Conservation (phyloP, 92 coral and sea anemone species). For the Actinostola sp. region DNA sequence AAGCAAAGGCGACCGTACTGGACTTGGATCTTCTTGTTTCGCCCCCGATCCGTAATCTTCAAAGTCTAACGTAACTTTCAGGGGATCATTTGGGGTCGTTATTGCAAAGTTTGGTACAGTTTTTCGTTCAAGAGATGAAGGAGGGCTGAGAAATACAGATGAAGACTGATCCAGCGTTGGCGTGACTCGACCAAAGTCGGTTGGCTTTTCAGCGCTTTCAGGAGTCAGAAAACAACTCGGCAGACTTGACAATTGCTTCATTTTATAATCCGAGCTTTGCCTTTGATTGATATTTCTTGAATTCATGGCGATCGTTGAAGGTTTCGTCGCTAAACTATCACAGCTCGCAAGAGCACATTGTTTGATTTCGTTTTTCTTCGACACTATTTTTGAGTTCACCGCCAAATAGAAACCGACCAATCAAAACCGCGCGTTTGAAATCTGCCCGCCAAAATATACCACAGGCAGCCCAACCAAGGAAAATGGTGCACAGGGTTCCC, state of each 20-base stretch:
- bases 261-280: conserved; percentile 4
- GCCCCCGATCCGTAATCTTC: conserved; percentile 29
- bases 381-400: conserved; percentile 44
- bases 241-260: conserved; percentile 17
- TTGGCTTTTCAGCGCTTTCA: conserved; percentile 56
- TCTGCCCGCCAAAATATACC: conserved; percentile 55
- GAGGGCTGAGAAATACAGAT: conserved; percentile 67
- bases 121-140: conserved; percentile 59
- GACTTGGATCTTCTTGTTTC: conserved; percentile 5
- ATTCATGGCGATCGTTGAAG: conserved; percentile 26
- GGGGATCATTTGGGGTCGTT: conserved; percentile 29
- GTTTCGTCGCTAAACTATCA: background rate
- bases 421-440: conserved; percentile 11
- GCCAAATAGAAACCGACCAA: conserved; percentile 42
- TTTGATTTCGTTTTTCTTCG: conserved; percentile 15
- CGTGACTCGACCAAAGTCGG: conserved; percentile 49
- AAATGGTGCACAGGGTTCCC: background rate
- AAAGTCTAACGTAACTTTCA: conserved; percentile 47
- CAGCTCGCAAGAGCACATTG: conserved; percentile 9
- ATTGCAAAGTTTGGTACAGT: conserved; percentile 21
- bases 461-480: conserved; percentile 10
- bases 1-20: conserved; percentile 51
- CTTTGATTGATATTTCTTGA: conserved; percentile 12
- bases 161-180: conserved; percentile 47
- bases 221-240: conserved; percentile 72